Percentiles rank a stretch among this genome's conserved stretches.
Conservation (phyloP, 2,113 vertebrate species). For the Cynopterus brachyotis region DNA sequence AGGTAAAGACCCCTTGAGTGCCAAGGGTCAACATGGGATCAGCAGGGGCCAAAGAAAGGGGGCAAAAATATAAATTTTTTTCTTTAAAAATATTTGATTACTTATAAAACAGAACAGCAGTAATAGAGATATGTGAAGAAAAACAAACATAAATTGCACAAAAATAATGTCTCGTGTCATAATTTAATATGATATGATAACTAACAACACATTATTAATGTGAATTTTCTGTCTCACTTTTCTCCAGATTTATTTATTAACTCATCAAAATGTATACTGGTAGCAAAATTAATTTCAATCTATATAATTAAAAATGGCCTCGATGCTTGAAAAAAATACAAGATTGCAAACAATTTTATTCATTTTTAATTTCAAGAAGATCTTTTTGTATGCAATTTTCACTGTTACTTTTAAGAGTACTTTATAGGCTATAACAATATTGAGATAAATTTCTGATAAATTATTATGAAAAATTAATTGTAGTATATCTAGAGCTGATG, state of each 20-base stretch:
- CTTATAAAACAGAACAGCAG: not conserved
- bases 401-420: not conserved
- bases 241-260: not conserved
- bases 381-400: not conserved
- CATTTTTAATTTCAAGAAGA: not conserved
- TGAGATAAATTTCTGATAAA: not conserved
- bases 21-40: not conserved
- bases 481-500: not conserved
- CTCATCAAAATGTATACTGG: not conserved
- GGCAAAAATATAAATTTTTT: not conserved
- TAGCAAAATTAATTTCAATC: not conserved
- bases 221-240: conserved; percentile 2
- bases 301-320: not conserved
- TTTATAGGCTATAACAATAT: not conserved
- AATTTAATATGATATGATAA: not conserved
- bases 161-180: not conserved
- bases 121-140: not conserved
- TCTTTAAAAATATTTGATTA: not conserved
- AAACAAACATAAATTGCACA: not conserved
- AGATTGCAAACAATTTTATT: not conserved
- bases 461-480: not conserved
- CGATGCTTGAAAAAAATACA: not conserved
- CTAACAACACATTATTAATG: not conserved
- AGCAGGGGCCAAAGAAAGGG: not conserved
- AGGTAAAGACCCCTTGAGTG: not conserved